Conservation (phyloP, 2,888 invertebrate species). For the Eristalinus aeneus region DNA sequence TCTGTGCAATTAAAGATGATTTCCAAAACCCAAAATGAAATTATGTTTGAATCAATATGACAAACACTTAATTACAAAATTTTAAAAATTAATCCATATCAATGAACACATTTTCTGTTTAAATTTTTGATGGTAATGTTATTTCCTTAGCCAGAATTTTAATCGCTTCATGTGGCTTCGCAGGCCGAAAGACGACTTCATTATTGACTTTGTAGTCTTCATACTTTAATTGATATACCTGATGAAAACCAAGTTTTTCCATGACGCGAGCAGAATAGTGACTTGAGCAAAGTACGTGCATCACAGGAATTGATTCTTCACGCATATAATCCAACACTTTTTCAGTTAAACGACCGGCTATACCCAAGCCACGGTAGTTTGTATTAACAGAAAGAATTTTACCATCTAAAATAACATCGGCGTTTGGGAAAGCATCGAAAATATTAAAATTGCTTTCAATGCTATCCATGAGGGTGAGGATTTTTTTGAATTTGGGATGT, state of each 20-base stretch:
- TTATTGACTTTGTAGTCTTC: slow-evolving; percentile 85
- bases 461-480: slow-evolving; percentile 81
- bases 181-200: slow-evolving; percentile 85
- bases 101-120: slow-evolving; percentile 6
- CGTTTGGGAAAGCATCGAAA: slow-evolving; percentile 80
- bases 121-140: slow-evolving; percentile 52
- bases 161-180: slow-evolving; percentile 84
- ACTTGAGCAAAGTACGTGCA: slow-evolving; percentile 89
- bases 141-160: slow-evolving; percentile 83
- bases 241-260: slow-evolving; percentile 86
- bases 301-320: slow-evolving; percentile 80
- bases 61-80: slow-evolving; percentile 34
- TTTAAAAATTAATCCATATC: slow-evolving; percentile 38
- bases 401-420: slow-evolving; percentile 78
- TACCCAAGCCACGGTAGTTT: slow-evolving; percentile 79
- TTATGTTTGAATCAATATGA: slow-evolving; percentile 46
- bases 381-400: slow-evolving; percentile 80
- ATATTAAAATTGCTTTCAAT: slow-evolving; percentile 81
- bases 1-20: slow-evolving; percentile 41
- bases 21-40: slow-evolving; percentile 33
- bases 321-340: slow-evolving; percentile 78
- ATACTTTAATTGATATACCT: slow-evolving; percentile 85
- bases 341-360: slow-evolving; percentile 79
- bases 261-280: slow-evolving; percentile 88
- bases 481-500: slow-evolving; percentile 82